phyloP scores from a whole-genome alignment of 92 coral and sea anemone species.

The Paramuricea clavata region DNA sequence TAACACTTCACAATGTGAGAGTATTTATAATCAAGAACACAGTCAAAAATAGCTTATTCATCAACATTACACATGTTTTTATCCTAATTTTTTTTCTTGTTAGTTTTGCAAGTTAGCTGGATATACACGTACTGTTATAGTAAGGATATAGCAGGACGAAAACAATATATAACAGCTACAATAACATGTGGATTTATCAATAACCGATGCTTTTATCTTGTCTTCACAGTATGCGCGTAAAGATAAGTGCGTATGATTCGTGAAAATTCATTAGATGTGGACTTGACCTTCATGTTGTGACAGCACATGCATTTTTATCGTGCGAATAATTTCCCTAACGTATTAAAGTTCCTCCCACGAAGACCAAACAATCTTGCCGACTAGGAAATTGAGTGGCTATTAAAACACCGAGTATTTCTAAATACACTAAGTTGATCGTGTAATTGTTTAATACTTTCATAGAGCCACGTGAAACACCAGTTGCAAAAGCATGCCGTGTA shows the following conservation, averaged over 20 bases:
- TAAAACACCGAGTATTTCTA: neutral
- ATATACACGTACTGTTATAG: neutral
- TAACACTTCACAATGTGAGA: neutral
- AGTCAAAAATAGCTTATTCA: neutral
- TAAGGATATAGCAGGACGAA: too few relatives aligned
- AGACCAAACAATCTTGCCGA: conserved; percentile 29
- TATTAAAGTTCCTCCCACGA: conserved; percentile 1
- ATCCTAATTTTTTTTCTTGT: too few relatives aligned
- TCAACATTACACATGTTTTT: neutral
- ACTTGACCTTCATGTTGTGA: conserved; percentile 6
- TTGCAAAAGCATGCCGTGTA: too few relatives aligned
- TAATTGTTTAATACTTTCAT: too few relatives aligned
- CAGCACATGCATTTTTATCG: conserved; percentile 3
- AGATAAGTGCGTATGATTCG: neutral
- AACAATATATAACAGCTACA: too few relatives aligned
- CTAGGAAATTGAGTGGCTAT: neutral
- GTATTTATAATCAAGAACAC: neutral
- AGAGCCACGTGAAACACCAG: too few relatives aligned
- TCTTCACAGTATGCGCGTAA: neutral
- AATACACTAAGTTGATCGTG: neutral
- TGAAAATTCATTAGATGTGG: neutral
- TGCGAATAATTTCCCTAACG: conserved; percentile 2
- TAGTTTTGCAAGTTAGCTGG: neutral
- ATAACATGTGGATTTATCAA: neutral
- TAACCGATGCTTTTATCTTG: conserved; percentile 4